A percentile compares a stretch with the other conserved stretches of the same genome.
Evolutionary conservation across 2,888 invertebrate genomes (phyloP).

Genomic region (Strigamia maritima): DNA sequence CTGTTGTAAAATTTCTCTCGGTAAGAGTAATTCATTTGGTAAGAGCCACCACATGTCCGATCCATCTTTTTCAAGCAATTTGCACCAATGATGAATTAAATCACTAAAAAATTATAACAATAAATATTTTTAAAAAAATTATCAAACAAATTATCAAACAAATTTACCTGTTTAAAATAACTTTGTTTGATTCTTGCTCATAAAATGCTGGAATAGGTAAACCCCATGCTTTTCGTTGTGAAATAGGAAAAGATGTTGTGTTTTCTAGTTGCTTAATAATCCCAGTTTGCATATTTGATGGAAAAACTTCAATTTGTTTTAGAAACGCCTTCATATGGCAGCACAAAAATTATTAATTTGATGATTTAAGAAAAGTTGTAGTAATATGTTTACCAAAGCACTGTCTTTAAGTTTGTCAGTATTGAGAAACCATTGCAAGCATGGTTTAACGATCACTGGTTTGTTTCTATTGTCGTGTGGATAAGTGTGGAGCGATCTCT

Average conservation of each 20-base stretch:
- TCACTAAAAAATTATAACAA: conserved; percentile 54
- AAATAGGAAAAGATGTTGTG: conserved; percentile 97
- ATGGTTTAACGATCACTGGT: conserved; percentile 86
- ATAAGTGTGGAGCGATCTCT: conserved; percentile 76
- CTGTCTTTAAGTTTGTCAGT: conserved; percentile 69
- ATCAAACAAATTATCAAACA: background rate
- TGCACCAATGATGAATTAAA: conserved; percentile 68
- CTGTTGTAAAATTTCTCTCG: conserved; percentile 59
- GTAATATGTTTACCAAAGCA: conserved; percentile 63
- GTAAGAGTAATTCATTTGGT: conserved; percentile 53
- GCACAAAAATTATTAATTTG: too few relatives aligned
- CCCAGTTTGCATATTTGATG: conserved; percentile 58
- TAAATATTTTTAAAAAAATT: background rate
- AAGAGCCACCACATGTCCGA: conserved; percentile 88
- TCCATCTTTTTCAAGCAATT: conserved; percentile 65
- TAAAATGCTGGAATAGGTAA: conserved; percentile 96
- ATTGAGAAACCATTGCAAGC: conserved; percentile 96
- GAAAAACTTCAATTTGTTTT: conserved; percentile 66
- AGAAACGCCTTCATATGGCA: conserved; percentile 61
- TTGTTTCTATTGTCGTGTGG: conserved; percentile 97
- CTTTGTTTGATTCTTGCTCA: conserved; percentile 55
- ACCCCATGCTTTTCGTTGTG: conserved; percentile 94
- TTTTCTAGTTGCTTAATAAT: conserved; percentile 67
- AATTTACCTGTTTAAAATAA: conserved; percentile 54
- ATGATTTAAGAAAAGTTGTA: too few relatives aligned